These are phyloP conservation scores for Mesembrinibis cayennensis DNA, from an alignment of 2,113 vertebrate genomes.

Conservation along the genomic window DNA sequence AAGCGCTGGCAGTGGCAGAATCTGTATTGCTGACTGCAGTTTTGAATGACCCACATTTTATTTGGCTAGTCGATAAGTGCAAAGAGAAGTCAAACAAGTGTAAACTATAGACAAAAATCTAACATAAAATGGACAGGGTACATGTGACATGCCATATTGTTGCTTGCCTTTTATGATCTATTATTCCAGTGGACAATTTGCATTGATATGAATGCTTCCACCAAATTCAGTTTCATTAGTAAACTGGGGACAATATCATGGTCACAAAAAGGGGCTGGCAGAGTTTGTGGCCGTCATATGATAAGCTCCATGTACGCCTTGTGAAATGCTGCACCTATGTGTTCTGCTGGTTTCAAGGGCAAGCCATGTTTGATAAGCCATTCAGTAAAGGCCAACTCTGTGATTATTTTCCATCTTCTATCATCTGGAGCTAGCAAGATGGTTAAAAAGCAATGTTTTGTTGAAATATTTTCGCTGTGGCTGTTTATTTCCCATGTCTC, in stretches of 20 bases:
- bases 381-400: not conserved
- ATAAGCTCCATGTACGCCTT: rapidly evolving
- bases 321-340: not conserved
- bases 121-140: not conserved
- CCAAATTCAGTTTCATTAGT: not conserved
- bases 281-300: not conserved
- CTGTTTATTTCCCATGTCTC: not conserved
- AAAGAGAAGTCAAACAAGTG: not conserved
- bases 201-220: not conserved
- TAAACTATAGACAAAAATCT: not conserved
- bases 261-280: not conserved
- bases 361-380: not conserved
- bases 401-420: not conserved
- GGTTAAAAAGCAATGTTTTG: not conserved
- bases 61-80: not conserved
- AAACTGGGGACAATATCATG: not conserved
- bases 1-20: not conserved
- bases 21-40: not conserved
- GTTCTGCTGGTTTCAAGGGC: not conserved
- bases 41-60: not conserved
- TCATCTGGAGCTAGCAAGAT: not conserved
- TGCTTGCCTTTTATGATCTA: not conserved
- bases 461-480: not conserved
- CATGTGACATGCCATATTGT: not conserved
- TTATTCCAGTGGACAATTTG: not conserved